A percentile compares a stretch with the other conserved stretches of the same genome.
These are phyloP conservation scores for Zalophus californianus DNA, from an alignment of 2,797 vertebrate genomes.

Conservation along the genomic window DNA sequence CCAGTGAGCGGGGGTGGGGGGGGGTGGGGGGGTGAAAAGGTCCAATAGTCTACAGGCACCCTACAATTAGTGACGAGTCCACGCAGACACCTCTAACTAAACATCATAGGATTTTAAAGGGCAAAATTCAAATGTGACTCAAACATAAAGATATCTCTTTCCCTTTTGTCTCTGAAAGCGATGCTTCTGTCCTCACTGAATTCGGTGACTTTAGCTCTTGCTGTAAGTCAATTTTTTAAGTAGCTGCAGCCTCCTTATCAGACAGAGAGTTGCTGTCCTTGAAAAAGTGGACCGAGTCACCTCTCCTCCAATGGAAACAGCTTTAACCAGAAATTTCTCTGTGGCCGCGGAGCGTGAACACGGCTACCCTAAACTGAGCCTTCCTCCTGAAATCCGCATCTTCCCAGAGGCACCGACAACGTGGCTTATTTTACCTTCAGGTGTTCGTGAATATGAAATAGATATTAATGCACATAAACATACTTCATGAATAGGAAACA, in stretches of 20 bases:
- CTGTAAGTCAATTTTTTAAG: slow-evolving; percentile 53
- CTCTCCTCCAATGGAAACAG: not conserved
- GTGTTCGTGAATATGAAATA: not conserved
- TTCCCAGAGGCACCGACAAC: not conserved
- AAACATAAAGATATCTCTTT: not conserved
- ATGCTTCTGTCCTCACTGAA: slow-evolving; percentile 34
- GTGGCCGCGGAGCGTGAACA: not conserved
- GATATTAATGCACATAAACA: not conserved
- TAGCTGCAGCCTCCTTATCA: slow-evolving; percentile 61
- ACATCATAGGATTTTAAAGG: not conserved
- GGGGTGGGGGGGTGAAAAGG: not conserved
- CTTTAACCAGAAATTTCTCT: slow-evolving; percentile 18
- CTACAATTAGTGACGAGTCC: not conserved
- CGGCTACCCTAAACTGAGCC: not conserved
- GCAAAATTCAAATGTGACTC: slow-evolving; percentile 37
- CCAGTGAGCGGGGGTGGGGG: too few relatives aligned
- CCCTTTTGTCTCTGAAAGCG: not conserved
- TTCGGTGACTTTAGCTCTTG: slow-evolving; percentile 52
- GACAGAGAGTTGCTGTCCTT: slow-evolving; percentile 37
- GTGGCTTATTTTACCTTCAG: not conserved
- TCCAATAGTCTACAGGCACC: not conserved
- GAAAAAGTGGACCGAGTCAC: not conserved
- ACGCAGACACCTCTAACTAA: not conserved
- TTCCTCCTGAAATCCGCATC: not conserved
- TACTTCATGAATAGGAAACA: not conserved